Base-by-base conservation (phyloP, 2,797 vertebrate genomes). In the Triplophysa bombifrons region DNA sequence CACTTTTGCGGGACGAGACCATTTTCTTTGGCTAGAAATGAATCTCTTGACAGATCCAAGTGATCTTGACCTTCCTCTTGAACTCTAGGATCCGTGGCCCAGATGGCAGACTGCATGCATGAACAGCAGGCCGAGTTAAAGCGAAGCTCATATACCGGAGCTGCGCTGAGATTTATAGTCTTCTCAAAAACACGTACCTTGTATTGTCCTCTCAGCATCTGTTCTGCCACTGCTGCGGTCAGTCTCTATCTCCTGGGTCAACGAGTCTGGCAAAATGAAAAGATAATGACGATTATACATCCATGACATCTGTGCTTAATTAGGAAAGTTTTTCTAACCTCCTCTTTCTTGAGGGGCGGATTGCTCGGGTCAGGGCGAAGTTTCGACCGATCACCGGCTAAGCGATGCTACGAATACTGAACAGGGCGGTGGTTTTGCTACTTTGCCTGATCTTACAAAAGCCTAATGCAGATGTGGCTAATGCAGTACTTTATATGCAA, bases 201-300 rank as follows among this genome's bases (percentile, higher is more conserved):
- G 98, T 98, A 99, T 98, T 98, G 98, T 98, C 97, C 98, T 99
- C 96, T 99, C 98, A 95, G 98, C 96, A 98, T 99, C 98, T 98
- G 98, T 96, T 98, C 98, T 97, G 94, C 96, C 95, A 94, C 95
- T 96, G 87, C 95, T 96, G 95, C 97, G 98, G 96, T 99, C 98
- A 96, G 95, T 96, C 95, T 99, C 98, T 95, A 99, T 96, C 96
- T 99, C 98, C 93, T 97, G 97, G 97, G 97, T 98, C 97, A 99
- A 95, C 93, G 97, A 96, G 92, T 99, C 98, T 99, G 94, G 89
- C 94, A 96, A 91, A 93, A 95, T 63, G 90, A 93, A 96, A 95
- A 94, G 94, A 92, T 89, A 89, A 95, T 95, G 94, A 92, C 92
- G 92, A 93, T 95, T 96, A 96, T 95, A 97, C 92, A 93, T 91